Evolutionary conservation across 2,797 vertebrate genomes (phyloP).

Genomic region (Poliocrania exsul): DNA sequence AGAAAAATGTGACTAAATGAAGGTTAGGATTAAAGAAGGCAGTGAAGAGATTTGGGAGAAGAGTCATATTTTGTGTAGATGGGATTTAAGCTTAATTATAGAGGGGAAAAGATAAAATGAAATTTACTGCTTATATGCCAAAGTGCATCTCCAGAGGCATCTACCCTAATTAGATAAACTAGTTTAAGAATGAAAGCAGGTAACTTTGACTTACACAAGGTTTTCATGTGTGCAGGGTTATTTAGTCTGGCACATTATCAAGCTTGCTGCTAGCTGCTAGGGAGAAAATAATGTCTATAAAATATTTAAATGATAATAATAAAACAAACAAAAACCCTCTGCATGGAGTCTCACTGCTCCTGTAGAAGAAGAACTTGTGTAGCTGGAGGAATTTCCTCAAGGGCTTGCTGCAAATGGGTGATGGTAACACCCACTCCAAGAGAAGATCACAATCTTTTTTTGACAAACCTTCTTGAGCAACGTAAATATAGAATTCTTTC

Average conservation of each 20-base stretch:
- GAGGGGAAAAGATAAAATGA: not conserved
- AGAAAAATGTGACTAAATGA: not conserved
- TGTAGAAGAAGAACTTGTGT: constrained; percentile 5
- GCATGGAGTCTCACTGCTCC: not conserved
- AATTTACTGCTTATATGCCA: not conserved
- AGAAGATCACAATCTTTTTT: constrained; percentile 41
- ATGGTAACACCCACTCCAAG: not conserved
- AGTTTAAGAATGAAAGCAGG: not conserved
- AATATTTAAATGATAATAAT: not conserved
- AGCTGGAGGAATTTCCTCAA: constrained; percentile 50
- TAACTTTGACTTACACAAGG: not conserved
- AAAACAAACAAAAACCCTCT: not conserved
- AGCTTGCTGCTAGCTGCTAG: not conserved
- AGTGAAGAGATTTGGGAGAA: not conserved
- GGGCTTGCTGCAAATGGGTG: constrained; percentile 18
- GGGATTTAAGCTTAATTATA: not conserved
- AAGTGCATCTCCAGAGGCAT: not conserved
- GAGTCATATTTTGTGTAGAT: not conserved
- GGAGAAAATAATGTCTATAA: not conserved
- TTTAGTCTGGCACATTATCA: not conserved
- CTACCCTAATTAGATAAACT: not conserved
- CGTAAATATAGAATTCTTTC: constrained; percentile 4
- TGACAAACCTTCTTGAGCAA: constrained; percentile 44
- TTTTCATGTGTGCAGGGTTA: not conserved
- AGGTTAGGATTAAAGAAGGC: not conserved